Base-by-base conservation (phyloP, 2,888 invertebrate species). In the Carabus problematicus region DNA sequence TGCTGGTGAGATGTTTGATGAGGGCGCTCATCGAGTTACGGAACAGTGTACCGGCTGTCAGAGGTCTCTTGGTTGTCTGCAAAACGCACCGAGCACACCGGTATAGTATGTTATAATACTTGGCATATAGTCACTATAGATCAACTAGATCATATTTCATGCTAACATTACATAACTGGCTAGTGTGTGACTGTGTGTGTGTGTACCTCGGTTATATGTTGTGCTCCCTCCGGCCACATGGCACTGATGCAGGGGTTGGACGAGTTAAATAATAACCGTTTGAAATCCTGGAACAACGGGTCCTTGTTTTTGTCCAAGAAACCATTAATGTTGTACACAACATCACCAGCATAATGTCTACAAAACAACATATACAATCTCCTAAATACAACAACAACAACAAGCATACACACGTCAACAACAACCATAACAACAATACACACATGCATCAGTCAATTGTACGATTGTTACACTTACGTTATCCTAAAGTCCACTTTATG, bases 261-360 rank as follows among this genome's bases (percentile, higher is more conserved):
- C 58, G 97, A 97, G 77, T 92, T 90, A 82, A 89, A 96, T 73
- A 98, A 85, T 68, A 98, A 84, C 39, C 98, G 85, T 84, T 98
- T 98, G 78, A 98, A 94, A 83, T 98, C 98, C 85, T 97, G 97
- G 85, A 95, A 98, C 59, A 98, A 85, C 0, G 94, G 93, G 81
- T 98, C 98, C 82, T 92, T 95, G 84, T 98, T 98, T 84, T 98
- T 98, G 82, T 98, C 98, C 82, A 98, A 88, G 84, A 98, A 98
- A 0, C 97, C 96, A 11, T 86, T 85, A 14, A 97, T 88, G 64
- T 89, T 89, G 84, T 98, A 98, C 11, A 93, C 92, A 39, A 98
- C 98, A 78, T 97, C 95, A 3, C 98, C 98, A 0, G 98, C 98
- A 81, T 98, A 98, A 81, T 98, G 98, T 11, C 89, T 89, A 78